A percentile compares a stretch with the other conserved stretches of the same genome.
These are phyloP conservation scores for Vidua chalybeata DNA, from an alignment of 2,113 vertebrate genomes.

Conservation along the genomic window DNA sequence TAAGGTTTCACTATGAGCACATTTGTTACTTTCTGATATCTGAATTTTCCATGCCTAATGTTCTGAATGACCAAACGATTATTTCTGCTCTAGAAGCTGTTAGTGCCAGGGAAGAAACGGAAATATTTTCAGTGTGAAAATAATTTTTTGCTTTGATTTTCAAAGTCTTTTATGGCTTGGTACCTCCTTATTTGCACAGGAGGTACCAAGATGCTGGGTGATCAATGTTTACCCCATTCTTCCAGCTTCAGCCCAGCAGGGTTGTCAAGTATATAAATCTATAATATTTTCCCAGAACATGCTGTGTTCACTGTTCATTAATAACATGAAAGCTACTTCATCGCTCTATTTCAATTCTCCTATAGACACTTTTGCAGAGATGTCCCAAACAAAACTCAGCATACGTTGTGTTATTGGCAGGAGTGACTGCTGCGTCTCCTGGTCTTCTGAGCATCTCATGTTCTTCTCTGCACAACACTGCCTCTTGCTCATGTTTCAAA, in stretches of 20 bases:
- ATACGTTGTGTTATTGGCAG: rapidly evolving
- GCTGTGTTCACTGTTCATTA: neutral
- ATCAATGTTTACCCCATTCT: neutral
- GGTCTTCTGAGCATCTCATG: neutral
- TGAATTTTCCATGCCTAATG: neutral
- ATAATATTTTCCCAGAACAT: neutral
- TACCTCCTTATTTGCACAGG: neutral
- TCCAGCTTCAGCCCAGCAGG: neutral
- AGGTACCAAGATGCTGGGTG: neutral
- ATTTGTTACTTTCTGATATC: neutral
- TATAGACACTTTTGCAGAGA: neutral
- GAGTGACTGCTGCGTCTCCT: neutral
- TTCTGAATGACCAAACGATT: neutral
- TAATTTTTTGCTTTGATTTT: neutral
- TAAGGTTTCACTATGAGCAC: neutral
- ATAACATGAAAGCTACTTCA: neutral
- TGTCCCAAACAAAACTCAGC: neutral
- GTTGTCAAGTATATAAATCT: neutral
- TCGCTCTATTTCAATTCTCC: neutral
- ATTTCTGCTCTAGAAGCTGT: neutral
- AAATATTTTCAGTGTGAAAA: neutral
- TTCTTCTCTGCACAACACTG: neutral
- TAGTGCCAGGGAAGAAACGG: neutral
- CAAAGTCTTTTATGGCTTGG: neutral
- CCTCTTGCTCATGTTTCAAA: neutral